These are phyloP conservation scores for Yasuhikotakia modesta DNA, from an alignment of 2,797 vertebrate species.

Conservation along the genomic window DNA sequence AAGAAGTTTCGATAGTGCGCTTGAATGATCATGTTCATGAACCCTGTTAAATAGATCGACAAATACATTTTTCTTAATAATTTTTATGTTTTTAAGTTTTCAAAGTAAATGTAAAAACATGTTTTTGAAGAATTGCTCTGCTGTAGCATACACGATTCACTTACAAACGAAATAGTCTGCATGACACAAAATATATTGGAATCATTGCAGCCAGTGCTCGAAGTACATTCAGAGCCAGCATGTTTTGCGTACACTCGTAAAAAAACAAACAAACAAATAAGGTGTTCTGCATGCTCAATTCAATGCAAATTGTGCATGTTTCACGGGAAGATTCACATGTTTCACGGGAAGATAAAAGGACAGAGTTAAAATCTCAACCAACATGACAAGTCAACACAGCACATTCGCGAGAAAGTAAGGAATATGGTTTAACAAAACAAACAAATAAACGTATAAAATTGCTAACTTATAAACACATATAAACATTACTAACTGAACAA, in stretches of 20 bases:
- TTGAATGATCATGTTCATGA: no score
- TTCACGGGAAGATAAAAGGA: slow-evolving; percentile 8
- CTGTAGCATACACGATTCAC: background rate
- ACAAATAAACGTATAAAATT: background rate
- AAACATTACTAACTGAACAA: background rate
- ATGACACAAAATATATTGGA: background rate
- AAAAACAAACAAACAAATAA: slow-evolving; percentile 48
- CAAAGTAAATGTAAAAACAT: no score
- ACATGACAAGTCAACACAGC: background rate
- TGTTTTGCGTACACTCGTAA: slow-evolving; percentile 41
- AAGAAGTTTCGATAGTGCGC: no score
- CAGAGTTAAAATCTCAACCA: slow-evolving; percentile 9
- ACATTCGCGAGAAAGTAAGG: background rate
- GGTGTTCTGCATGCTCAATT: slow-evolving; percentile 41
- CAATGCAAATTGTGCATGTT: no score
- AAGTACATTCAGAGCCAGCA: slow-evolving; percentile 31
- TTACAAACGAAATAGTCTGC: background rate
- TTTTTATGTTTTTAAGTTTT: no score
- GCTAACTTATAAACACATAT: background rate
- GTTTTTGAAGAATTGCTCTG: background rate
- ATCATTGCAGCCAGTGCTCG: slow-evolving; percentile 11
- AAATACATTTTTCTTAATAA: no score
- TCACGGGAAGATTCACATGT: slow-evolving; percentile 28
- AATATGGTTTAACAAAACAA: background rate
- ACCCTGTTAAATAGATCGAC: no score